These are phyloP conservation scores for Drosophila meridiana DNA, from an alignment of 2,888 invertebrate species.

Conservation along the genomic window DNA sequence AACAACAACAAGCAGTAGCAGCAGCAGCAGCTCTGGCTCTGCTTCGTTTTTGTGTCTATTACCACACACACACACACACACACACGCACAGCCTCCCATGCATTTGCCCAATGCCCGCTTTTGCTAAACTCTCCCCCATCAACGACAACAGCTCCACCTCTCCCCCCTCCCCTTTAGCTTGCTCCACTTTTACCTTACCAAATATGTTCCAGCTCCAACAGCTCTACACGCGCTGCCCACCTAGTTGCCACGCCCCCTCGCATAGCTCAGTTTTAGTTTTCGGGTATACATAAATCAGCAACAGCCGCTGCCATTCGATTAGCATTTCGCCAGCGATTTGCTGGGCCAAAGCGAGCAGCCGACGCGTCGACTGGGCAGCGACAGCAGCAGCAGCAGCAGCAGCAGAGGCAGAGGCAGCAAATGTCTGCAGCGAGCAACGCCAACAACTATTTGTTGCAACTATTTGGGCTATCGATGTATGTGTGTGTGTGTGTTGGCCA, in stretches of 20 bases:
- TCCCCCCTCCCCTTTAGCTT: too few species aligned
- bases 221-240: not conserved
- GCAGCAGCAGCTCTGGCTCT: slow-evolving; percentile 39
- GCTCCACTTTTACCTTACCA: slow-evolving; percentile 5
- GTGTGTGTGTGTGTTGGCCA: not conserved
- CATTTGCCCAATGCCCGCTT: slow-evolving; percentile 27
- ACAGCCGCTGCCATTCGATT: slow-evolving; percentile 15
- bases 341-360: not conserved
- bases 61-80: slow-evolving; percentile 40
- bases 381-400: too few species aligned
- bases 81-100: slow-evolving; percentile 30
- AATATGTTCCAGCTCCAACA: not conserved
- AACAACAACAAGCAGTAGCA: slow-evolving; percentile 17
- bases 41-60: slow-evolving; percentile 69
- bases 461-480: not conserved
- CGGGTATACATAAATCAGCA: slow-evolving; percentile 55
- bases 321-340: slow-evolving; percentile 10
- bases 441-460: not conserved
- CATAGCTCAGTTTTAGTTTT: slow-evolving; percentile 50
- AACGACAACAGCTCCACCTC: too few species aligned
- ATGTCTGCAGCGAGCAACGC: not conserved
- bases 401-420: not conserved
- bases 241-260: slow-evolving; percentile 1
- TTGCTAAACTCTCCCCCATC: not conserved
- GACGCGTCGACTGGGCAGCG: not conserved